Base-by-base conservation (phyloP, 2,888 invertebrate species). In the Podabrus alpinus region DNA sequence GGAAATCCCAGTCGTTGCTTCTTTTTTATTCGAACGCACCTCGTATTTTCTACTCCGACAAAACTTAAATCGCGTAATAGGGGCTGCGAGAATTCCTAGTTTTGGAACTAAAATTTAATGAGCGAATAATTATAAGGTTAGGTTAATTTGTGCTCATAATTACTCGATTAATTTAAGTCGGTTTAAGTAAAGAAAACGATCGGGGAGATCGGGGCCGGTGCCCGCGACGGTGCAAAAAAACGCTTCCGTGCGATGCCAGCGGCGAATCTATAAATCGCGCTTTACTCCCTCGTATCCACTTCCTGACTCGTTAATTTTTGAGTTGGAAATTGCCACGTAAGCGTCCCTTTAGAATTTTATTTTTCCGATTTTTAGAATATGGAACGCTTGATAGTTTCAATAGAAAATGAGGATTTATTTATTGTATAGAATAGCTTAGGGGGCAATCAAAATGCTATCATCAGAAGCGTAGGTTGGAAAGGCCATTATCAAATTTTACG, bases 401-500 rank as follows among this genome's bases (percentile, higher is more conserved):
- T 67, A 16, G 29, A 29, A 29, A 29, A 67, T 67, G 15, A 16
- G 16, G 29, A 67, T 67, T 67, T 67, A 67, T 67, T 67, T 29
- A 67, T 67, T 13, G 15, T 24, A 29, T 67, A 15, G 67, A 67
- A 67, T 29, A 29, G 67, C 67, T 67, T 29, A 16, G 16, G 45
- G 45, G 29, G 29, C 67, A 67, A 67, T 67, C 25, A 25, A 67
- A 67, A 67, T 67, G 25, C 25, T 67, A 67, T 67, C 67, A 67
- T 67, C 67, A 45, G 29, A 16, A 67, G 29, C 16, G 67, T 29
- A 67, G 66, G 66, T 66, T 66, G 29, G 67, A 67, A 25, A 67
- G 29, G 67, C 67, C 29, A 25, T 67, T 67, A 67, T 67, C 67
- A 67, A 67, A 67, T 67, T 29, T 29, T 67, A 67, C 25, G 67